Conservation (phyloP, 2,113 vertebrate species). For the Regulus satrapa region DNA sequence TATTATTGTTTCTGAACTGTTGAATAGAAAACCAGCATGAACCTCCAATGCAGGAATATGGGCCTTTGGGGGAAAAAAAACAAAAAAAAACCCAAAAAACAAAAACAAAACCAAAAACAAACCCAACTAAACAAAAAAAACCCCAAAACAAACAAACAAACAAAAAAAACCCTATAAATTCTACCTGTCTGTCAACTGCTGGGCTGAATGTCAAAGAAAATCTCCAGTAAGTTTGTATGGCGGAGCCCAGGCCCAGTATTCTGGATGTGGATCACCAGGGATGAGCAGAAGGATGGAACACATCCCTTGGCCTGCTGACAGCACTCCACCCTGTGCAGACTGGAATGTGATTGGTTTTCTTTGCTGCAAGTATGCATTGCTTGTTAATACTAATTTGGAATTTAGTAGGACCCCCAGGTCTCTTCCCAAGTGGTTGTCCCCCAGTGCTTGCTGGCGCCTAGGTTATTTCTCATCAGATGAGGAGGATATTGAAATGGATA, state of each 20-base stretch:
- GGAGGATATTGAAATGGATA: neutral
- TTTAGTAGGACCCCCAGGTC: neutral
- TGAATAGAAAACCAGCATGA: neutral
- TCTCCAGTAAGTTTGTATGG: neutral
- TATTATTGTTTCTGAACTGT: neutral
- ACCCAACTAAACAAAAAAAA: too few species aligned
- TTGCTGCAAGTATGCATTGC: neutral
- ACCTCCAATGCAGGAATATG: neutral
- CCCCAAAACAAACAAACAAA: too few species aligned
- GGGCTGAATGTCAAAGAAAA: neutral
- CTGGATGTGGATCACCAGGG: neutral
- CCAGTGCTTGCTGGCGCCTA: accelerated
- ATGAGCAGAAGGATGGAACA: neutral
- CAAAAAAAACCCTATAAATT: too few species aligned
- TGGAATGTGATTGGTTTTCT: neutral
- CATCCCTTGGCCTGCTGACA: neutral
- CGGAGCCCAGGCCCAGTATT: neutral
- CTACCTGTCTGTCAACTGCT: neutral
- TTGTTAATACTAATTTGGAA: neutral
- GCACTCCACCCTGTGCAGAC: neutral
- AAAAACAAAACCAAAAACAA: too few species aligned
- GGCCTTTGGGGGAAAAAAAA: too few species aligned
- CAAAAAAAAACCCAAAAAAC: too few species aligned
- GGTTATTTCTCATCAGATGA: neutral
- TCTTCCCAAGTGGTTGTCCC: neutral